Evolutionary conservation across 2,888 invertebrate genomes (phyloP), one percentile per base, ranked within the genome.

Genomic region (Apodemia duryi): DNA sequence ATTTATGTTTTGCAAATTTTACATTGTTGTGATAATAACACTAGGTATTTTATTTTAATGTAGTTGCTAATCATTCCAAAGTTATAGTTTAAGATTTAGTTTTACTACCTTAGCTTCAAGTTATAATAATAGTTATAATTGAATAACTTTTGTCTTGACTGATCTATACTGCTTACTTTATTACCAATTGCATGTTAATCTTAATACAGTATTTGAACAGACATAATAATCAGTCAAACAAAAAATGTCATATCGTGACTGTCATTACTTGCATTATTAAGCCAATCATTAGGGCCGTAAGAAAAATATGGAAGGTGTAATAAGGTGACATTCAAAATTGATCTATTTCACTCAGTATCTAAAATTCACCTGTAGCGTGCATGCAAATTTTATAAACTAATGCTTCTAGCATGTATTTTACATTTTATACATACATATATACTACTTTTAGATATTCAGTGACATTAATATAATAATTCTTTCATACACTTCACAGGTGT

Each of bases 1-100:
- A 76, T 82, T 85, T 84, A 80, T 84, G 77, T 70, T 82, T 84
- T 84, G 84, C 82, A 77, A 77, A 76, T 74, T 75, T 70, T 74
- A 68, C 75, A 75, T 78, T 76, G 73, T 78, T 81, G 76, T 80
- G 75, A 82, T 76, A 77, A 75, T 72, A 77, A 77, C 71, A 77
- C 73, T 80, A 80, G 73, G 75, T 72, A 72, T 77, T 83, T 83
- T 80, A 65, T 75, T 80, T 84, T 72, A 70, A 65, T 76, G 80
- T 85, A 83, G 85, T 74, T 74, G 76, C 80, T 77, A 74, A 78
- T 69, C 75, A 76, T 78, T 75, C 69, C 69, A 71, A 21, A 73
- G 64, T 64, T 68, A 71, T 73, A 65, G 64, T 64, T 41, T 49
- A 61, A 43, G 13, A 73, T 75, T 79, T 78, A 75, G 69, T 67